Conservation (phyloP, 2,888 invertebrate genomes). For the Eledona agricola region DNA sequence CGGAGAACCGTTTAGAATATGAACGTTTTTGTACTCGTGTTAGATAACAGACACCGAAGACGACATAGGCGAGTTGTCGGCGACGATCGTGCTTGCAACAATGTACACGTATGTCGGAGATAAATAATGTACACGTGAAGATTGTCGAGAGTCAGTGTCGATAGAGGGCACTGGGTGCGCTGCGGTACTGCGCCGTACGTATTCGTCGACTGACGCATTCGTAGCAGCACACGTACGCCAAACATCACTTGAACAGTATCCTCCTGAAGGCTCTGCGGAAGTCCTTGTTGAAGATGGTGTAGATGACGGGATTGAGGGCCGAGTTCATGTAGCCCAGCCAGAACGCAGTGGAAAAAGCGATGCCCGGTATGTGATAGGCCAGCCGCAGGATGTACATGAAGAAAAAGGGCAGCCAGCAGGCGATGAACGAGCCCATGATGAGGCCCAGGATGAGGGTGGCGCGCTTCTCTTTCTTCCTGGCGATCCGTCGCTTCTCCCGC, state of each 20-base stretch:
- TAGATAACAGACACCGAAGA: slow-evolving; percentile 1
- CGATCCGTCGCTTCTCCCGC: slow-evolving; percentile 90
- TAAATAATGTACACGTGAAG: slow-evolving; percentile 44
- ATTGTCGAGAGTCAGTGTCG: slow-evolving; percentile 57
- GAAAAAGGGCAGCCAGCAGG: slow-evolving; percentile 99
- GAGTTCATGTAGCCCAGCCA: slow-evolving; percentile 99
- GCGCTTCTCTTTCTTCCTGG: slow-evolving; percentile 94
- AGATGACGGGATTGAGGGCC: slow-evolving; percentile 93
- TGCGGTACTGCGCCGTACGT: slow-evolving; percentile 69
- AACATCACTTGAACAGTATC: slow-evolving; percentile 95
- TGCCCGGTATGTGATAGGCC: slow-evolving; percentile 80
- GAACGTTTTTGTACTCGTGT: slow-evolving; percentile 19
- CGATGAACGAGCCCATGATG: slow-evolving; percentile 98
- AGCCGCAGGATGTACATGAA: slow-evolving; percentile 89
- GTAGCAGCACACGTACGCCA: slow-evolving; percentile 85
- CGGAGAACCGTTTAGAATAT: slow-evolving; percentile 19
- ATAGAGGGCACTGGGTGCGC: slow-evolving; percentile 68
- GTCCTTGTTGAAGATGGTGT: slow-evolving; percentile 98
- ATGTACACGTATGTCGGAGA: slow-evolving; percentile 36
- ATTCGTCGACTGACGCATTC: slow-evolving; percentile 74
- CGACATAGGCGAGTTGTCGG: slow-evolving; percentile 12
- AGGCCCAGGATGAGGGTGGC: slow-evolving; percentile 96
- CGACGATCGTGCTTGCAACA: slow-evolving; percentile 36
- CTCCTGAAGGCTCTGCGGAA: slow-evolving; percentile 94
- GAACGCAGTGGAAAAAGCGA: slow-evolving; percentile 91